These are phyloP conservation scores for Orchesellides sinensis DNA, from an alignment of 2,888 invertebrate genomes.

Conservation along the genomic window DNA sequence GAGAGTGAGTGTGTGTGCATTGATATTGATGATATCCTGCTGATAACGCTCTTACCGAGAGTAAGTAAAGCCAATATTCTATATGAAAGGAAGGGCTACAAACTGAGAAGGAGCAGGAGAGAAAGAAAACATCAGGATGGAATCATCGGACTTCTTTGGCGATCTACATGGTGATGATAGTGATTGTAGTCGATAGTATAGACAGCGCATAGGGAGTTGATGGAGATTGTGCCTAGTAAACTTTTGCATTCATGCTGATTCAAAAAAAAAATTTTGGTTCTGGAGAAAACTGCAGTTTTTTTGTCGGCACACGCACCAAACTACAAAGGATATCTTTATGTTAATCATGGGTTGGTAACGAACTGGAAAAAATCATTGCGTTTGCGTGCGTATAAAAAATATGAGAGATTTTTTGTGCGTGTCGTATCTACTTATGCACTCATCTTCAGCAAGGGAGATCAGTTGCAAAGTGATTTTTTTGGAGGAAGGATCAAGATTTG, in stretches of 20 bases:
- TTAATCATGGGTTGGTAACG: neutral
- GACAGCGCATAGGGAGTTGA: neutral
- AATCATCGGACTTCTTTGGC: no score
- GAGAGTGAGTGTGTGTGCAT: constrained; percentile 13
- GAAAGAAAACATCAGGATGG: no score
- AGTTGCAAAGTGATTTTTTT: no score
- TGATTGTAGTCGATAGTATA: neutral
- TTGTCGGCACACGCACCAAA: neutral
- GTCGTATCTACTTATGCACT: neutral
- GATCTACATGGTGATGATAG: neutral
- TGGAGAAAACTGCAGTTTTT: neutral
- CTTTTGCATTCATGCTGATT: neutral
- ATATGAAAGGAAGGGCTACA: no score
- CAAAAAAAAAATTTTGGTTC: no score
- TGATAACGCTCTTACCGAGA: constrained; percentile 28
- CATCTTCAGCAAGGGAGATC: neutral
- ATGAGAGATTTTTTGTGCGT: neutral
- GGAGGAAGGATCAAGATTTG: no score
- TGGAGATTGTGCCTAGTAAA: no score
- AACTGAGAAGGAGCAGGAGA: no score
- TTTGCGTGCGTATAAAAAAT: neutral
- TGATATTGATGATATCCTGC: constrained; percentile 48
- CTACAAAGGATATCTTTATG: constrained; percentile 16
- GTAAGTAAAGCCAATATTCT: constrained; percentile 10
- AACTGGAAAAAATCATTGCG: neutral